Percentiles rank a stretch among this genome's conserved stretches.
Conservation (phyloP, 2,888 invertebrate genomes). For the Plebejus argus region DNA sequence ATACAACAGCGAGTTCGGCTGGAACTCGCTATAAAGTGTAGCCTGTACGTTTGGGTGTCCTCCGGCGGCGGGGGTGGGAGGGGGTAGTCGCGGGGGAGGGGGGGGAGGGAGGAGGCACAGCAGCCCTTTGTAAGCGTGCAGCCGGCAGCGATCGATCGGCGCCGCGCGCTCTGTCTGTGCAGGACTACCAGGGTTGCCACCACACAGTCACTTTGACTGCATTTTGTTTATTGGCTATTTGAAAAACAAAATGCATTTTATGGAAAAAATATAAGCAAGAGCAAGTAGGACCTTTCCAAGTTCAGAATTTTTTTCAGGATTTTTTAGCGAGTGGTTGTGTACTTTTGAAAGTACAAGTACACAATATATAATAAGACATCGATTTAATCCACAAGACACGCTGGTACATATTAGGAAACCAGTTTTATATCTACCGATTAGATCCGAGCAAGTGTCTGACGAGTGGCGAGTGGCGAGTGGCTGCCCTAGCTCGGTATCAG, state of each 20-base stretch:
- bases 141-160: slow-evolving; percentile 61
- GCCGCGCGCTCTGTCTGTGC: slow-evolving; percentile 42
- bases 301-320: background rate
- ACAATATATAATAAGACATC: too few species aligned
- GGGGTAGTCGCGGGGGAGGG: background rate
- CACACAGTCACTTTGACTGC: background rate
- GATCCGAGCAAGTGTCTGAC: background rate
- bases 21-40: background rate
- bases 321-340: too few species aligned
- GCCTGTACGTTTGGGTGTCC: background rate
- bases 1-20: background rate
- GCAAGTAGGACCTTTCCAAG: background rate
- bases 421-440: background rate
- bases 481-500: background rate
- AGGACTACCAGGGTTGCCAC: slow-evolving; percentile 34
- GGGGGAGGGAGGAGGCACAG: slow-evolving; percentile 40
- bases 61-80: background rate
- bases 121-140: slow-evolving; percentile 56
- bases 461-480: background rate
- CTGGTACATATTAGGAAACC: background rate
- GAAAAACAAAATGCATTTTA: background rate
- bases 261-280: background rate
- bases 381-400: background rate
- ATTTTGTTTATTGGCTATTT: background rate
- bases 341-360: too few species aligned